These are phyloP conservation scores for Drosophila equinoxialis DNA, from an alignment of 1,140 invertebrate species.

Conservation along the genomic window DNA sequence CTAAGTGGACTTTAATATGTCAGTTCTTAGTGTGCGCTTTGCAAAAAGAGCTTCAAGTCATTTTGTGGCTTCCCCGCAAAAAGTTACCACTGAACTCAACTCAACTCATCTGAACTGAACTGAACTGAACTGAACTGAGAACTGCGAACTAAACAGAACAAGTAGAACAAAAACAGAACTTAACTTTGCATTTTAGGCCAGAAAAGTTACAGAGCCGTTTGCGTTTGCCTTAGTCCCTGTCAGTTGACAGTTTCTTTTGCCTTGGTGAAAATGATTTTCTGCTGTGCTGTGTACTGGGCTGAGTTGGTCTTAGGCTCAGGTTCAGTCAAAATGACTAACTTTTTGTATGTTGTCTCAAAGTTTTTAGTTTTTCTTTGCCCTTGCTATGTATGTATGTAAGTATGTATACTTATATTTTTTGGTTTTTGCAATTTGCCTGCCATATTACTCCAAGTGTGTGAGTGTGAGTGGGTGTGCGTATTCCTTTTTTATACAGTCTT, in stretches of 20 bases:
- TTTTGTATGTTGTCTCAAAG: slow-evolving; percentile 50
- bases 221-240: slow-evolving; percentile 11
- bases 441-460: slow-evolving; percentile 16
- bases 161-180: slow-evolving; percentile 27
- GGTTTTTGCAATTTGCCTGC: slow-evolving; percentile 3
- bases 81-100: slow-evolving; percentile 55
- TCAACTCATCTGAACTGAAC: slow-evolving; percentile 25
- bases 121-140: not conserved
- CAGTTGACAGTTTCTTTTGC: slow-evolving; percentile 55
- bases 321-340: slow-evolving; percentile 30
- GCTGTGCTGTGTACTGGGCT: slow-evolving; percentile 4
- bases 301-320: slow-evolving; percentile 30
- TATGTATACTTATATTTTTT: not conserved
- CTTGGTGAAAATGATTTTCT: slow-evolving; percentile 47
- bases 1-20: slow-evolving; percentile 78
- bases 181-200: slow-evolving; percentile 69
- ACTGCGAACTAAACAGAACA: not conserved
- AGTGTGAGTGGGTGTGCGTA: slow-evolving; percentile 21
- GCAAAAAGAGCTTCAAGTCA: slow-evolving; percentile 67
- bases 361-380: slow-evolving; percentile 39
- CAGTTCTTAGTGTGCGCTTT: slow-evolving; percentile 33
- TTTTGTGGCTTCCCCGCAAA: slow-evolving; percentile 63
- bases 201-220: slow-evolving; percentile 36
- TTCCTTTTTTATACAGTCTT: not conserved
- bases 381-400: not conserved